These are phyloP conservation scores for Drosophila pandora DNA, from an alignment of 1,140 invertebrate genomes.

Conservation along the genomic window DNA sequence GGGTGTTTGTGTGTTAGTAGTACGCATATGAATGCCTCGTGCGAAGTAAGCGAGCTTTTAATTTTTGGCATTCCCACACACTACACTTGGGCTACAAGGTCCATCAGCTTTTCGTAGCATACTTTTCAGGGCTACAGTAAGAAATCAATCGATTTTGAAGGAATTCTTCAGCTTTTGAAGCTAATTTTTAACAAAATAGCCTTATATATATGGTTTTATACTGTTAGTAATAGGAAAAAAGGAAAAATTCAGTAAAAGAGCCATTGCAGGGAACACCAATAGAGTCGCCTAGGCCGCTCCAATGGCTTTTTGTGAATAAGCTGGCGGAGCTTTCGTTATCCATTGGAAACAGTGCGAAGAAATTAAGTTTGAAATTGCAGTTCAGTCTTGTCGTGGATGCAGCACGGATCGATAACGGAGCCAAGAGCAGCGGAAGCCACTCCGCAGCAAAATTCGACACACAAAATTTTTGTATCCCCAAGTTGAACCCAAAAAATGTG, in stretches of 20 bases:
- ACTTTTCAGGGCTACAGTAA: slow-evolving; percentile 17
- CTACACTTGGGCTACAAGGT: slow-evolving; percentile 41
- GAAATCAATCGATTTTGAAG: not conserved
- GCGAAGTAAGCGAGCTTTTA: slow-evolving; percentile 73
- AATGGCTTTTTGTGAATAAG: slow-evolving; percentile 51
- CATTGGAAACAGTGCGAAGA: slow-evolving; percentile 74
- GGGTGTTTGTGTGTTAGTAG: slow-evolving; percentile 71
- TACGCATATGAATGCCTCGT: slow-evolving; percentile 71
- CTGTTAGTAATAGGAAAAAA: not conserved
- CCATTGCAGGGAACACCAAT: slow-evolving; percentile 21
- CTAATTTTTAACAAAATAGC: not conserved
- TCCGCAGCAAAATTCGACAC: slow-evolving; percentile 64
- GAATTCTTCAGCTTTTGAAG: not conserved
- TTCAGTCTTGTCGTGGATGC: slow-evolving; percentile 83
- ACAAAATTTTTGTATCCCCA: slow-evolving; percentile 59
- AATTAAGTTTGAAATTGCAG: slow-evolving; percentile 83
- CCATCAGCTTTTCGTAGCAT: slow-evolving; percentile 31
- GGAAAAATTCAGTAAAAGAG: not conserved
- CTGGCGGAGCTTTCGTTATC: slow-evolving; percentile 74
- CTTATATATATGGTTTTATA: not conserved
- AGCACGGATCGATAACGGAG: slow-evolving; percentile 82
- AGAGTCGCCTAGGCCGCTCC: slow-evolving; percentile 37
- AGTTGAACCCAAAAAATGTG: slow-evolving; percentile 41
- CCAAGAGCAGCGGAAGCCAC: slow-evolving; percentile 59
- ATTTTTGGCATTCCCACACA: slow-evolving; percentile 77